phyloP scores from a whole-genome alignment of 2,797 vertebrate species.

The Rhadinocentrus ornatus region DNA sequence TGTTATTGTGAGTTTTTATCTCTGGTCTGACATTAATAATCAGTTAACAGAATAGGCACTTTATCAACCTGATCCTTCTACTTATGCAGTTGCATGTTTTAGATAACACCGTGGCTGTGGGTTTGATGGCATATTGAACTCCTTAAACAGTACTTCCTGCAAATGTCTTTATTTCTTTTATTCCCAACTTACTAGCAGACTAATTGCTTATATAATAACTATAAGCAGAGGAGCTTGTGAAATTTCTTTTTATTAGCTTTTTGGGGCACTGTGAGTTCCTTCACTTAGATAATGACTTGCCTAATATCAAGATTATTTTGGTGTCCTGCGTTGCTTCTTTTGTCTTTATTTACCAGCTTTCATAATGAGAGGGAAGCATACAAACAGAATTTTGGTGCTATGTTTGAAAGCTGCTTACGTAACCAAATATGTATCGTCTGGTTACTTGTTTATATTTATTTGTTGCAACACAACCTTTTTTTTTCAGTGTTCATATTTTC shows the following conservation, averaged over 20 bases:
- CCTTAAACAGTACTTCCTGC: neutral
- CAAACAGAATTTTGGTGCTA: neutral
- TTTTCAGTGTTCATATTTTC: neutral
- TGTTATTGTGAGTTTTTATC: neutral
- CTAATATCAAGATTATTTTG: neutral
- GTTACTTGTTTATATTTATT: neutral
- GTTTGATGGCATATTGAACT: constrained; percentile 8
- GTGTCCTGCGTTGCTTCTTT: neutral
- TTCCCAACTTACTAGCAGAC: constrained; percentile 11
- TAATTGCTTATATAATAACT: neutral
- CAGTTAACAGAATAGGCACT: neutral
- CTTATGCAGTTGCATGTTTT: neutral
- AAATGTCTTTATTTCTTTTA: constrained; percentile 24
- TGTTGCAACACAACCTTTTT: neutral
- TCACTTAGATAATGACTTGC: neutral
- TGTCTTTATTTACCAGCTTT: neutral
- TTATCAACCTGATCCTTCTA: neutral
- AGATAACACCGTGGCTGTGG: neutral
- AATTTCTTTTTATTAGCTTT: neutral
- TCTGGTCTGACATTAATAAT: constrained; percentile 1
- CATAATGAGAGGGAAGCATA: neutral
- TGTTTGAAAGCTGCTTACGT: constrained; percentile 23
- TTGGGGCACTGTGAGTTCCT: neutral
- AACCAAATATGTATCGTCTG: constrained; percentile 5
- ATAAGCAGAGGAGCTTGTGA: constrained; percentile 20